phyloP scores from a whole-genome alignment of 2,888 invertebrate genomes.

The Cataglyphis livida region DNA sequence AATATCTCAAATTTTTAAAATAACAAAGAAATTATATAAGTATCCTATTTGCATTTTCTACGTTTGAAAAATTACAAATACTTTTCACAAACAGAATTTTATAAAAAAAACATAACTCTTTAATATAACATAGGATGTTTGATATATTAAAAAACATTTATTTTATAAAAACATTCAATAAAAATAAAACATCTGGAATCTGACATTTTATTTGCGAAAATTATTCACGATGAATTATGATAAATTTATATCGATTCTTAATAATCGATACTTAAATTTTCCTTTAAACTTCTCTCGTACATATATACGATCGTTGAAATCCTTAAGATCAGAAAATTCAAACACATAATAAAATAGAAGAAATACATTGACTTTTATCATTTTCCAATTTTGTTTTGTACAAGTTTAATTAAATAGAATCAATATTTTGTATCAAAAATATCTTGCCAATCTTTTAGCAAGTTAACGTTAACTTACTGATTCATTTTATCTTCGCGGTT shows the following conservation, averaged over 20 bases:
- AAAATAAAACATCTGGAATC: background rate
- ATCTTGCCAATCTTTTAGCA: background rate
- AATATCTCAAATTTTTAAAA: background rate
- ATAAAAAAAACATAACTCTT: background rate
- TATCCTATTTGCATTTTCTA: background rate
- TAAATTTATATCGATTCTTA: background rate
- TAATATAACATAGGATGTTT: background rate
- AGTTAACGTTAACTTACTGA: background rate
- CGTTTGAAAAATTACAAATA: background rate
- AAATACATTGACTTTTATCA: background rate
- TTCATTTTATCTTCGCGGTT: background rate
- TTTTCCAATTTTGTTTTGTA: background rate
- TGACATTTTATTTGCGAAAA: conserved; percentile 2
- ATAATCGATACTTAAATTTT: background rate
- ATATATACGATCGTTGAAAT: background rate
- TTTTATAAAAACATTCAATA: background rate
- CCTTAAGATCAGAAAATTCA: background rate
- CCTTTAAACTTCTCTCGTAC: background rate
- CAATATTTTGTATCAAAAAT: background rate
- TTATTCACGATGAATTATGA: background rate
- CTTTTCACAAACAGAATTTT: background rate
- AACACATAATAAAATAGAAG: background rate
- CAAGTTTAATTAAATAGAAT: background rate
- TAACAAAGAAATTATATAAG: background rate
- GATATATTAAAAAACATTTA: background rate